Percentiles rank a stretch among this genome's conserved stretches.
These are phyloP conservation scores for Falco columbarius DNA, from an alignment of 2,797 vertebrate genomes.

Conservation along the genomic window DNA sequence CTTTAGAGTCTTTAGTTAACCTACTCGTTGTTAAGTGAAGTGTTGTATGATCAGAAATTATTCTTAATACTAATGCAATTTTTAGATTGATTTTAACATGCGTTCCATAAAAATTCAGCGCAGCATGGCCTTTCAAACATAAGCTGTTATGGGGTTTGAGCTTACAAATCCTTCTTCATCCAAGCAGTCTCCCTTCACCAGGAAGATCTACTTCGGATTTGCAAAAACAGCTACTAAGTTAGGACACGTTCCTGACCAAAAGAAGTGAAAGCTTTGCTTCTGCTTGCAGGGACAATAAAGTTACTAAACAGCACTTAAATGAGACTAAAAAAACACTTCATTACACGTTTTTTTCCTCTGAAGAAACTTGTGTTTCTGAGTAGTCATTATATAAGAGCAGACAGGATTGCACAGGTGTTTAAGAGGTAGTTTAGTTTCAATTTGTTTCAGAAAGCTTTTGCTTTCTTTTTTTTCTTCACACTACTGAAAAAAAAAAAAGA, in stretches of 20 bases:
- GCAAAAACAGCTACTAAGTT: background rate
- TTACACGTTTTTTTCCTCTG: background rate
- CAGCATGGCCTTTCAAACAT: background rate
- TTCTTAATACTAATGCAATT: background rate
- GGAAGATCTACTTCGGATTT: background rate
- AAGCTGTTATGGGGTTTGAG: background rate
- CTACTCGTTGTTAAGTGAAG: background rate
- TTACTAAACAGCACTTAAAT: background rate
- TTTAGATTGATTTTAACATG: background rate
- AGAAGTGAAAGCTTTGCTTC: background rate
- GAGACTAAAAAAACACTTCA: background rate
- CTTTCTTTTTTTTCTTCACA: background rate
- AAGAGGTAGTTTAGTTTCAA: background rate
- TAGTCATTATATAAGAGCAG: background rate
- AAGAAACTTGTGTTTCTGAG: background rate
- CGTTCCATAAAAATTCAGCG: background rate
- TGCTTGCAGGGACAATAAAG: background rate
- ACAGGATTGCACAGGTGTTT: background rate
- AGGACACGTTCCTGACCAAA: background rate
- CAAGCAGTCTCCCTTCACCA: background rate
- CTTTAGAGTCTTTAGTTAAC: background rate
- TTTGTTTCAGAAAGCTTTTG: conserved; percentile 10
- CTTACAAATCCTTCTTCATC: background rate
- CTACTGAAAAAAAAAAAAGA: background rate
- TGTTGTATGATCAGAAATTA: background rate